Evolutionary conservation across 2,888 invertebrate species (phyloP).

Genomic region (Anoncus sp.): DNA sequence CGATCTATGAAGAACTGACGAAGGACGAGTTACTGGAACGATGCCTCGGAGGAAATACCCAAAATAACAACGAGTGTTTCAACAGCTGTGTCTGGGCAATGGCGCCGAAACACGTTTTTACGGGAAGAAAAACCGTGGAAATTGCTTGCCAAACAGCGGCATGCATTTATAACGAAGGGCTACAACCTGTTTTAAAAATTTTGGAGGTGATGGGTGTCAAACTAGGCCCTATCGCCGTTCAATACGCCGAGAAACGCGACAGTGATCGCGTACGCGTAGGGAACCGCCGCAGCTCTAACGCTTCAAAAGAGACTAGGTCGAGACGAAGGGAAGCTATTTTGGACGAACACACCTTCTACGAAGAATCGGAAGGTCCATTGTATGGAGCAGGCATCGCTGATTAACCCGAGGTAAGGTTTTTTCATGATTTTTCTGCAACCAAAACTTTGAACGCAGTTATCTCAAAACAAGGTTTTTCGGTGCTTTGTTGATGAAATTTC

Average conservation of each 20-base stretch:
- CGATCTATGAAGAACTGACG: constrained; percentile 58
- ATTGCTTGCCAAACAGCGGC: constrained; percentile 61
- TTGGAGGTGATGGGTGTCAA: constrained; percentile 40
- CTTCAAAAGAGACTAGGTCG: constrained; percentile 18
- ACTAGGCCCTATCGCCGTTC: too few relatives aligned
- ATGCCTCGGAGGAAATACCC: constrained; percentile 63
- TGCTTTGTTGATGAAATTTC: neutral
- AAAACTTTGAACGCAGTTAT: neutral
- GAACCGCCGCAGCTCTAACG: constrained; percentile 19
- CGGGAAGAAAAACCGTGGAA: constrained; percentile 62
- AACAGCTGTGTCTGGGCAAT: constrained; percentile 62
- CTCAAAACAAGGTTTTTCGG: neutral
- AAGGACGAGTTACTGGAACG: constrained; percentile 58
- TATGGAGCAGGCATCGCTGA: constrained; percentile 6
- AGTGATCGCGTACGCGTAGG: neutral
- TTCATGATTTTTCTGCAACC: neutral
- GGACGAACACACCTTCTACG: neutral
- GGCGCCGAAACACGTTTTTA: constrained; percentile 64
- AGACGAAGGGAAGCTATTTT: constrained; percentile 7
- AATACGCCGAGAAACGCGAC: neutral
- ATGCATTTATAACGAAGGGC: constrained; percentile 66
- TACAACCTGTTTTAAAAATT: constrained; percentile 59
- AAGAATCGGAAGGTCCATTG: constrained; percentile 45
- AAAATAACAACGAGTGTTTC: constrained; percentile 67
- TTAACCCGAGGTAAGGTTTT: neutral